Evolutionary conservation across 2,113 vertebrate genomes (phyloP).

Genomic region (Rhodinocichla rosea): DNA sequence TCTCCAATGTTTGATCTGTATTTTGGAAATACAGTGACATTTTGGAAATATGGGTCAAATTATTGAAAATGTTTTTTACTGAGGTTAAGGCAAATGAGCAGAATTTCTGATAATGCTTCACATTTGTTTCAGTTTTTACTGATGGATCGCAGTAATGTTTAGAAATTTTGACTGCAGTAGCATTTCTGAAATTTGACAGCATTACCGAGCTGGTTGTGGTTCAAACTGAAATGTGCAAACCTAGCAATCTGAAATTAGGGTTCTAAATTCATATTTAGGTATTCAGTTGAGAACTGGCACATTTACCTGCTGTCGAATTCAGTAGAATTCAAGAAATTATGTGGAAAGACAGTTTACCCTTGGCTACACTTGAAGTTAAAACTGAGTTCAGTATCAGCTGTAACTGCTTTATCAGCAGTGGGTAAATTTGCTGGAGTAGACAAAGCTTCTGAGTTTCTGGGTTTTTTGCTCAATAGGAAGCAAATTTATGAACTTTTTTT

Average conservation of each 20-base stretch:
- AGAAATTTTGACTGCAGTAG: neutral
- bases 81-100: neutral
- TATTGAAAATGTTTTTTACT: neutral
- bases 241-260: neutral
- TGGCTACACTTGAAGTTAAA: constrained; percentile 45
- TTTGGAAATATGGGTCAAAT: neutral
- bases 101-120: neutral
- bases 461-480: constrained; percentile 45
- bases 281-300: neutral
- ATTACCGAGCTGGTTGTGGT: neutral
- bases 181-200: neutral
- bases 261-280: neutral
- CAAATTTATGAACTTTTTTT: constrained; percentile 42
- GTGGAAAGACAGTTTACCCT: constrained; percentile 18
- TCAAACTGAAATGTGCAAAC: neutral
- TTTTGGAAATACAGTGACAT: neutral
- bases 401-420: constrained; percentile 59
- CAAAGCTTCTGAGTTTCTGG: constrained; percentile 42
- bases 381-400: constrained; percentile 14
- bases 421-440: constrained; percentile 57
- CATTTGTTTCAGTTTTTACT: neutral
- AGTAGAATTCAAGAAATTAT: neutral
- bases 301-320: neutral
- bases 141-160: neutral
- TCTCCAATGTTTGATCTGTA: neutral